phyloP scores from a whole-genome alignment of 2,888 invertebrate species.

The Noctua fimbriata region DNA sequence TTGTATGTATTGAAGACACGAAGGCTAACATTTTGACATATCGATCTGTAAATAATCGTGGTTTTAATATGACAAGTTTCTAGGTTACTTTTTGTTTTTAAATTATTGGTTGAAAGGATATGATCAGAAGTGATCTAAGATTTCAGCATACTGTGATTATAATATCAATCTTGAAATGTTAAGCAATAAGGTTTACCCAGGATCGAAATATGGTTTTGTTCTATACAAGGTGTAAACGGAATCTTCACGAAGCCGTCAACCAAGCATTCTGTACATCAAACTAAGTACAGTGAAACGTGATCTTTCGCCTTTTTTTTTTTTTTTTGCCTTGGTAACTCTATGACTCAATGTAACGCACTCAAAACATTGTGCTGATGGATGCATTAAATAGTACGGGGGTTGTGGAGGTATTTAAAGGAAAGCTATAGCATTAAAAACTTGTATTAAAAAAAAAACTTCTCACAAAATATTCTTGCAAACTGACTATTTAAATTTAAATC shows the following conservation, averaged over 20 bases:
- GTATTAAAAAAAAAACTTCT: too few relatives aligned
- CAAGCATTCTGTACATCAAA: too few relatives aligned
- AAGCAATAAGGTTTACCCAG: not conserved
- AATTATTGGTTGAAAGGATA: not conserved
- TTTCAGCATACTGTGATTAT: not conserved
- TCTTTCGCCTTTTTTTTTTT: too few relatives aligned
- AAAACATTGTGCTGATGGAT: too few relatives aligned
- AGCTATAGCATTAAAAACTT: too few relatives aligned
- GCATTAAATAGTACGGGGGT: too few relatives aligned
- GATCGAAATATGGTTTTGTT: not conserved
- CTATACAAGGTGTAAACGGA: too few relatives aligned
- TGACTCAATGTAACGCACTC: too few relatives aligned
- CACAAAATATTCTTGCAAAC: not conserved
- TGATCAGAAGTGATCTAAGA: not conserved
- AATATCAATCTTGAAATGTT: not conserved
- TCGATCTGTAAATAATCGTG: conserved; percentile 7
- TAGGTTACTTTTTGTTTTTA: not conserved
- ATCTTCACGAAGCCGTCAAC: too few relatives aligned
- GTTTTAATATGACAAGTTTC: not conserved
- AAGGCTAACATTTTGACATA: conserved; percentile 1
- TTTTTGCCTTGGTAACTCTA: too few relatives aligned
- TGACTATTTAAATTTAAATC: not conserved
- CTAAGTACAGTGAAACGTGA: too few relatives aligned
- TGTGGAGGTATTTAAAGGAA: too few relatives aligned
- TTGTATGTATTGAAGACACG: conserved; percentile 21